These are phyloP conservation scores for Pogonocichla stellata DNA, from an alignment of 2,113 vertebrate genomes.

Conservation along the genomic window DNA sequence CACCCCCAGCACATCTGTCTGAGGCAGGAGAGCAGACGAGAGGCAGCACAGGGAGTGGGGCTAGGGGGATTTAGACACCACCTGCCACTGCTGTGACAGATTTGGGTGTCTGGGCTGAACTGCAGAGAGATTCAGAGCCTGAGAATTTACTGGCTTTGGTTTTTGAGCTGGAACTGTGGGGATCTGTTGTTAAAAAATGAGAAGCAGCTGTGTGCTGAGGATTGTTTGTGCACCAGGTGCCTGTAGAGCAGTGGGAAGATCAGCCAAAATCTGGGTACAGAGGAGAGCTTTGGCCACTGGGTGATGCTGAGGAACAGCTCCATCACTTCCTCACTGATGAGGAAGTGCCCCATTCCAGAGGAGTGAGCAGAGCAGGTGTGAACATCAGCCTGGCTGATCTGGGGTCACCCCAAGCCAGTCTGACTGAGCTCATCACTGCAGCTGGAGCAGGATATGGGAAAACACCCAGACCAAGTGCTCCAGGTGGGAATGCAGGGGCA, in stretches of 20 bases:
- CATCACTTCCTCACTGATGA: no score
- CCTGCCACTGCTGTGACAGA: background rate
- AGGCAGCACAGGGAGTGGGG: background rate
- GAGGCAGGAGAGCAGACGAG: background rate
- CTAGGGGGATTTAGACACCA: background rate
- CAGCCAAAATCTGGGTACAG: background rate
- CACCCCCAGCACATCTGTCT: background rate
- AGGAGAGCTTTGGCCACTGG: background rate
- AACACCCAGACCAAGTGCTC: background rate
- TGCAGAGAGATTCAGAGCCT: background rate
- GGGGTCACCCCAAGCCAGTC: background rate
- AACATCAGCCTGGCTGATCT: background rate
- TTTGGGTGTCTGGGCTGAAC: background rate
- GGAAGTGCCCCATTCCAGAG: background rate
- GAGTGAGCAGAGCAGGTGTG: background rate
- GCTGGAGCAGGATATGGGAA: background rate
- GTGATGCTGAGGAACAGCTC: background rate
- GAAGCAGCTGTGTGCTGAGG: background rate
- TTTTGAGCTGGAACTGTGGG: background rate
- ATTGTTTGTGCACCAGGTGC: background rate
- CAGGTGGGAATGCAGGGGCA: background rate
- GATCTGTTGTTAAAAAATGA: background rate
- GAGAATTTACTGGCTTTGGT: background rate
- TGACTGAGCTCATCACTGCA: background rate
- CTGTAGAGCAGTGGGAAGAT: background rate